Evolutionary conservation across 2,888 invertebrate species (phyloP).

Genomic region (Agrochola macilenta): DNA sequence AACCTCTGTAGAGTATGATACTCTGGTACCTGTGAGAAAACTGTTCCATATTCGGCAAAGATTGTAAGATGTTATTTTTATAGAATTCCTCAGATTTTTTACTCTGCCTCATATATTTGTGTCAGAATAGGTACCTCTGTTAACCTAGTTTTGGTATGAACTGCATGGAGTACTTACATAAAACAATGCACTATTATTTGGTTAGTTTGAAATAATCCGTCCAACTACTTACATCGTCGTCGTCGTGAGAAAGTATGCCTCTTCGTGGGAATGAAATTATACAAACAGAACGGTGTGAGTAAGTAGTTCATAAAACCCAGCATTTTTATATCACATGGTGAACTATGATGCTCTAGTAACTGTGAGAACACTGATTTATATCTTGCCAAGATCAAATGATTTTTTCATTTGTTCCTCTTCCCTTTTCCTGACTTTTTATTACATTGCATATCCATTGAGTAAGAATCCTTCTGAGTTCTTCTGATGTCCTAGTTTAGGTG

Average conservation of each 20-base stretch:
- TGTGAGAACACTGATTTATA: constrained; percentile 22
- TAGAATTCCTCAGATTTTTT: neutral
- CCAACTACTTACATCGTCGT: neutral
- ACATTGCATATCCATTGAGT: neutral
- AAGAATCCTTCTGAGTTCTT: constrained; percentile 1
- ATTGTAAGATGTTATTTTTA: neutral
- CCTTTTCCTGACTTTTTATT: constrained; percentile 13
- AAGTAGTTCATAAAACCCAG: neutral
- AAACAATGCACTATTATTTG: neutral
- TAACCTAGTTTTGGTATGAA: neutral
- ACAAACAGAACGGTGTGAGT: neutral
- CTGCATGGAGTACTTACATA: neutral
- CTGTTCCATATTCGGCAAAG: neutral
- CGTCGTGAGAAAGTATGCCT: neutral
- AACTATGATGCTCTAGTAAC: constrained; percentile 28
- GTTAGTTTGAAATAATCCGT: neutral
- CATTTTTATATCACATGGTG: neutral
- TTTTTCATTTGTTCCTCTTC: neutral
- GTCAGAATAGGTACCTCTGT: neutral
- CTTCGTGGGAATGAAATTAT: neutral
- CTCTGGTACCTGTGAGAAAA: constrained; percentile 36
- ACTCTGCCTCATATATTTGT: neutral
- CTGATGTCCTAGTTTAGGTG: constrained; percentile 14
- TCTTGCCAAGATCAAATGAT: neutral
- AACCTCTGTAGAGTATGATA: constrained; percentile 10